Evolutionary conservation across 2,113 vertebrate genomes (phyloP).

Genomic region (Scortum barcoo): DNA sequence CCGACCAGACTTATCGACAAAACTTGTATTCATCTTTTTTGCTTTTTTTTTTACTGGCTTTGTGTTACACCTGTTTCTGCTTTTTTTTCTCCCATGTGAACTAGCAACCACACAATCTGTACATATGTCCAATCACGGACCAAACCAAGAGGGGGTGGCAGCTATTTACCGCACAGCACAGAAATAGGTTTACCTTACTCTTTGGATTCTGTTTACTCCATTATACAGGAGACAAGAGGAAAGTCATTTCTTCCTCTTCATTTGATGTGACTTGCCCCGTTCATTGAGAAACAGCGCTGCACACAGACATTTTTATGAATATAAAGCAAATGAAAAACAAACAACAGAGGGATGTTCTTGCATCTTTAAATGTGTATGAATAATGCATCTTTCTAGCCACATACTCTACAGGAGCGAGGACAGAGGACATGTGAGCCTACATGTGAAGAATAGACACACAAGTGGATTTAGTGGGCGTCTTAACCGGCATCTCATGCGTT

Average conservation of each 20-base stretch:
- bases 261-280: slow-evolving; percentile 25
- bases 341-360: slow-evolving; percentile 20
- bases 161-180: neutral
- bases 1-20: neutral
- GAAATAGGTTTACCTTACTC: slow-evolving; percentile 26
- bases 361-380: slow-evolving; percentile 39
- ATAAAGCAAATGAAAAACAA: slow-evolving; percentile 34
- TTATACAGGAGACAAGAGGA: slow-evolving; percentile 54
- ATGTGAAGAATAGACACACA: neutral
- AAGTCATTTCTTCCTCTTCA: slow-evolving; percentile 38
- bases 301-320: slow-evolving; percentile 22
- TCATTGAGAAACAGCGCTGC: slow-evolving; percentile 32
- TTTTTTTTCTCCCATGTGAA: neutral
- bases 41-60: slow-evolving; percentile 10
- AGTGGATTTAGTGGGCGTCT: neutral
- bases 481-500: neutral
- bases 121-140: slow-evolving; percentile 7
- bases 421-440: neutral
- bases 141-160: slow-evolving; percentile 11
- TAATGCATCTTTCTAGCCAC: slow-evolving; percentile 40
- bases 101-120: neutral
- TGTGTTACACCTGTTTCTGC: neutral
- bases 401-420: neutral
- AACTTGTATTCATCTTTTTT: neutral
- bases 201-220: slow-evolving; percentile 32